These are phyloP conservation scores for Bombyx mori DNA, from an alignment of 1,140 invertebrate genomes.

Conservation along the genomic window DNA sequence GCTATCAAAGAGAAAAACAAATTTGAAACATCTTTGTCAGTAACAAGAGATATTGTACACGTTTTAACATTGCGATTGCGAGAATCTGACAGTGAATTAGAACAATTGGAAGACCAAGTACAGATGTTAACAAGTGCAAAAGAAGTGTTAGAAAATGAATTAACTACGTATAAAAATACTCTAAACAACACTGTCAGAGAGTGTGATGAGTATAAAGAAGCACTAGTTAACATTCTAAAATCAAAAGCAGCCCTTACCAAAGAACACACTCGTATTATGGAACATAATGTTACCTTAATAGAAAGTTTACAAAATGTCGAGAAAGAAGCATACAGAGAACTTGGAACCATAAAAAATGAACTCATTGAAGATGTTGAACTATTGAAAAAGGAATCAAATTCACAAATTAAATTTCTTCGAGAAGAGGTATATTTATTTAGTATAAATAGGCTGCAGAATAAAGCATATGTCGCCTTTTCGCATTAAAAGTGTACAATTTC, in stretches of 20 bases:
- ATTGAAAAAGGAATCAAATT: slow-evolving; percentile 54
- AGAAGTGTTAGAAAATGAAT: slow-evolving; percentile 47
- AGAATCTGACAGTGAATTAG: slow-evolving; percentile 63
- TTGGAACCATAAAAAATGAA: slow-evolving; percentile 58
- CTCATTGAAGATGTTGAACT: slow-evolving; percentile 62
- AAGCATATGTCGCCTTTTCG: background rate
- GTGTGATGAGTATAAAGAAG: slow-evolving; percentile 63
- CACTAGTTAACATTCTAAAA: slow-evolving; percentile 57
- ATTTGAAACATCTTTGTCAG: slow-evolving; percentile 63
- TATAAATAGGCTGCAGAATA: no score
- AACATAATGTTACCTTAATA: slow-evolving; percentile 60
- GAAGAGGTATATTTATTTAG: slow-evolving; percentile 38
- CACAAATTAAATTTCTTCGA: slow-evolving; percentile 51
- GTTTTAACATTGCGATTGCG: slow-evolving; percentile 58
- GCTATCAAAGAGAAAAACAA: slow-evolving; percentile 56
- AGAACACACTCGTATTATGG: slow-evolving; percentile 63
- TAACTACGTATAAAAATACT: slow-evolving; percentile 43
- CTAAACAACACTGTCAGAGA: slow-evolving; percentile 50
- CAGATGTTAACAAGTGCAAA: slow-evolving; percentile 45
- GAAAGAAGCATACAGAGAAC: slow-evolving; percentile 58
- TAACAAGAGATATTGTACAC: slow-evolving; percentile 63
- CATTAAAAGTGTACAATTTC: no score
- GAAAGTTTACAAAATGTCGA: slow-evolving; percentile 64
- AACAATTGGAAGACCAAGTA: slow-evolving; percentile 58
- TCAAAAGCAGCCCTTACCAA: slow-evolving; percentile 60